Base-by-base conservation (phyloP, 2,797 vertebrate genomes). In the Scleropages formosus region DNA sequence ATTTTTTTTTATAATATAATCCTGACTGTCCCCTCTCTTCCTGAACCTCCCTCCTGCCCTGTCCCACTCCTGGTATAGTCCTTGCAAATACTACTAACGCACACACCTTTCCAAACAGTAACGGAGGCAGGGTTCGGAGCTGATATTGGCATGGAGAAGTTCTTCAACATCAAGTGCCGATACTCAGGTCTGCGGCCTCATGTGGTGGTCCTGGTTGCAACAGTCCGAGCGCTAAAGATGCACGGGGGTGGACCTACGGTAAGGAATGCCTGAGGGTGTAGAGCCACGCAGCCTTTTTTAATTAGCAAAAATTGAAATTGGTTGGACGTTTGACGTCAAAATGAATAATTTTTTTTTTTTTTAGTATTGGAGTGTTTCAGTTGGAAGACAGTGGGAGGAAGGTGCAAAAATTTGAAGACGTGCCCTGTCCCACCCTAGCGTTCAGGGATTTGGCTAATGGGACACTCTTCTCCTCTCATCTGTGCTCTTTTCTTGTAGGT, bases 121-220 rank as follows among this genome's bases (percentile, higher is more conserved):
- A 99, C 98, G 0, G 98, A 99, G 89, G 97, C 97, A 60, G 97
- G 98, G 56, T 99, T 99, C 3, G 97, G 98, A 49, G 97, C 97
- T 7, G 98, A 99, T 81, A 98, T 99, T n/a, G 98, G 98, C 73
- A 99, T 99, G 97, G 98, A 99, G 82, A 99, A 99, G 83, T 99
- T 99, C 88, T 99, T 99, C 72, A 92, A 99, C 85, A 99, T 99
- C 81, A 99, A 99, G 84, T 99, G 98, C 81, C 94, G 96, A 13
- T 95, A 93, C 83, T 99, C 98, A 0, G 96, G 96, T 56, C 91
- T 99, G 77, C 90, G 91, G 74, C 97, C 98, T n/a, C 95, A 98
- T 0, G 97, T 96, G 74, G 97, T 98, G 74, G 97, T 99, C 75
- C 89, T 99, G 79, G 98, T 99, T 44, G 95, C 96, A 76, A 99